Evolutionary conservation across 2,797 vertebrate genomes (phyloP).

Genomic region (Myotis myotis): DNA sequence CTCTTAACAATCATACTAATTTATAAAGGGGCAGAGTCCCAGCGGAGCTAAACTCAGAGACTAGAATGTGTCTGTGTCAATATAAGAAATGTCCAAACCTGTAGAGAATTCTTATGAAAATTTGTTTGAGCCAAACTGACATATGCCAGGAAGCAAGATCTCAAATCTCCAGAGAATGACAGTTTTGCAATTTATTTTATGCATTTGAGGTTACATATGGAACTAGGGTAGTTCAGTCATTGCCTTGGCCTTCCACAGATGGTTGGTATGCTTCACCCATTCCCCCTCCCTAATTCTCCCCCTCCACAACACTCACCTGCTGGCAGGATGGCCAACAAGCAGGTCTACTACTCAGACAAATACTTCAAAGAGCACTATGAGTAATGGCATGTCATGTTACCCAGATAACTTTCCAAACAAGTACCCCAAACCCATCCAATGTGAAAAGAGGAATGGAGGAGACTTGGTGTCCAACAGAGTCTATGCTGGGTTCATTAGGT

Average conservation of each 20-base stretch:
- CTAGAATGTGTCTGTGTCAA: neutral
- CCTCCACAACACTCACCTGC: no score
- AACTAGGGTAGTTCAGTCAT: no score
- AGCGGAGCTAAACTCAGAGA: neutral
- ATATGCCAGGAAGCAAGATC: no score
- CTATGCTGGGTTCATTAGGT: conserved; percentile 94
- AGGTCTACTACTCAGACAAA: no score
- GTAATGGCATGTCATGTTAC: conserved; percentile 89
- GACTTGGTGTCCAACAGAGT: conserved; percentile 92
- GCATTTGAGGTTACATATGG: neutral
- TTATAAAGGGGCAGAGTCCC: neutral
- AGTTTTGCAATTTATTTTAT: neutral
- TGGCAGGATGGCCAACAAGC: no score
- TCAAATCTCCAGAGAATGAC: neutral
- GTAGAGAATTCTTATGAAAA: no score
- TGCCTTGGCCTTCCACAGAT: no score
- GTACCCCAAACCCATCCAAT: conserved; percentile 93
- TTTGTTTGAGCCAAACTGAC: no score
- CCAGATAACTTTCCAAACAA: conserved; percentile 90
- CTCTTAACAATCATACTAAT: neutral
- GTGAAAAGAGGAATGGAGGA: conserved; percentile 93
- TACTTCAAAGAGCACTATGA: no score
- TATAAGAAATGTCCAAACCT: no score
- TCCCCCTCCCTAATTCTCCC: no score
- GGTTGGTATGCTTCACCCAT: no score